A percentile compares a stretch with the other conserved stretches of the same genome.
These are phyloP conservation scores for Gastrophysa polygoni DNA, from an alignment of 2,888 invertebrate species.

Conservation along the genomic window DNA sequence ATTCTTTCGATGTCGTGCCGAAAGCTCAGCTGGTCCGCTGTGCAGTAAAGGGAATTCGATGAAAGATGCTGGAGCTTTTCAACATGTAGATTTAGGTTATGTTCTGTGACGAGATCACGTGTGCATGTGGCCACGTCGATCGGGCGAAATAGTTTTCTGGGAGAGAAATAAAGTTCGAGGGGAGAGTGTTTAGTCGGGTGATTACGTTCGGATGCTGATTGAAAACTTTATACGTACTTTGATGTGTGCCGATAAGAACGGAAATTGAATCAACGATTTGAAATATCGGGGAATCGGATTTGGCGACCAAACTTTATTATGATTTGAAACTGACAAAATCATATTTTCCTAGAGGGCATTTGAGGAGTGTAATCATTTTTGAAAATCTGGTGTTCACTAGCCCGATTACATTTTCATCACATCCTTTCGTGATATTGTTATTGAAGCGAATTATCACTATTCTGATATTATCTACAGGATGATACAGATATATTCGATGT, in stretches of 20 bases:
- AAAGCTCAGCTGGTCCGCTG: slow-evolving; percentile 38
- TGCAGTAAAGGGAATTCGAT: slow-evolving; percentile 46
- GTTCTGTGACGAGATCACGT: slow-evolving; percentile 42
- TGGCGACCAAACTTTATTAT: neutral
- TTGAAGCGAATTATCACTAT: too few species aligned
- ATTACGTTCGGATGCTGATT: neutral
- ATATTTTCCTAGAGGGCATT: too few species aligned
- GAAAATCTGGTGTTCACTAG: too few species aligned
- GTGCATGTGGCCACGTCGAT: slow-evolving; percentile 29
- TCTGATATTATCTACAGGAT: too few species aligned
- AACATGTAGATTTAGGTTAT: slow-evolving; percentile 50
- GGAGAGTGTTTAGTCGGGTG: slow-evolving; percentile 3
- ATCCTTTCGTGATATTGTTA: too few species aligned
- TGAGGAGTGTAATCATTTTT: too few species aligned
- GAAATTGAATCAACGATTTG: neutral
- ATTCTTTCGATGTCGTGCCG: slow-evolving; percentile 15
- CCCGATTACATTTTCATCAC: too few species aligned
- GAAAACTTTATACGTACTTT: neutral
- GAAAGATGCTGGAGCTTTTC: slow-evolving; percentile 47
- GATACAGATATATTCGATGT: too few species aligned
- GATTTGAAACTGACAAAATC: too few species aligned
- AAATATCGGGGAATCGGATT: neutral
- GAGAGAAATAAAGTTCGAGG: slow-evolving; percentile 3
- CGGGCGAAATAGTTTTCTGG: slow-evolving; percentile 18
- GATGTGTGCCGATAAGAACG: neutral